phyloP scores from a whole-genome alignment of 2,797 vertebrate genomes.

The Tangara arthus region DNA sequence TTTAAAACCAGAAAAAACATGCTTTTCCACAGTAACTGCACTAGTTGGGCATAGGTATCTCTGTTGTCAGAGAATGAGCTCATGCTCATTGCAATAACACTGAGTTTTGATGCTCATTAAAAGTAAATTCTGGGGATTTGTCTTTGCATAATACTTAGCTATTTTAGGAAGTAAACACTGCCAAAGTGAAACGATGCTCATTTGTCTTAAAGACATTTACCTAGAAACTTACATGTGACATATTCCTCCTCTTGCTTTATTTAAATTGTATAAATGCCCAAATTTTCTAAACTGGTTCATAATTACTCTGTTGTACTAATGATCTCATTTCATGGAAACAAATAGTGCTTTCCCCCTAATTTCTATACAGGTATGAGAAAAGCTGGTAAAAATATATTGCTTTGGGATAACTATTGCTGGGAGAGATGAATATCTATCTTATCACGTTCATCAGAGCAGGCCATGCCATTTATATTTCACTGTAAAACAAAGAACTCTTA shows the following conservation, averaged over 20 bases:
- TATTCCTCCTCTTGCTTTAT: background rate
- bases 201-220: background rate
- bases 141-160: background rate
- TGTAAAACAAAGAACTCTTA: constrained; percentile 54
- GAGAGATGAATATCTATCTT: background rate
- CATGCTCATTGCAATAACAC: background rate
- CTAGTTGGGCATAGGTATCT: background rate
- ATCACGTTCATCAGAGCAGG: background rate
- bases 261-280: background rate
- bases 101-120: background rate
- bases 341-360: background rate
- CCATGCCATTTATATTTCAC: constrained; percentile 25
- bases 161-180: background rate
- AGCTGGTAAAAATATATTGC: background rate
- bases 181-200: background rate
- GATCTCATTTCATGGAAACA: background rate
- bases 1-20: background rate
- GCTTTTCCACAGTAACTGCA: background rate
- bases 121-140: background rate
- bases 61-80: background rate
- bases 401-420: background rate
- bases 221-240: background rate
- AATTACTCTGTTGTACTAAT: background rate
- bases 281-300: background rate
- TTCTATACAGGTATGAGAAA: background rate